Base-by-base conservation (phyloP, 2,888 invertebrate species). In the Mythimna impura region DNA sequence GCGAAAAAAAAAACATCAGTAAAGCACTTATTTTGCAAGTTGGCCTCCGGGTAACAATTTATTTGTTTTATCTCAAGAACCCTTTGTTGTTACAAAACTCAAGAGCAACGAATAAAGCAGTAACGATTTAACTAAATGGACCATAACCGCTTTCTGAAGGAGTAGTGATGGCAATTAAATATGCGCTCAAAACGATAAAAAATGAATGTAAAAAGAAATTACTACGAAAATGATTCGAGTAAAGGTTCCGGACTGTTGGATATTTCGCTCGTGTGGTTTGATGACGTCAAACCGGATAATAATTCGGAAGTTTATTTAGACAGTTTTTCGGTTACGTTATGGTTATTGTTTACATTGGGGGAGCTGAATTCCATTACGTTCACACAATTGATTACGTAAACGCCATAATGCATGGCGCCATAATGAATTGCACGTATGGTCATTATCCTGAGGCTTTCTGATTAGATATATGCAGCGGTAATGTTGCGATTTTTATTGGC, bases 11-110 rank as follows among this genome's bases (percentile, higher is more conserved):
- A 89, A 88, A 88, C 17, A 86, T 67, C 77, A 86, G 90, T 89
- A 86, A 86, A 90, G 89, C 85, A 88, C 87, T 90, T 75, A 88
- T 90, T 90, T 86, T 86, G 87, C 81, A 86, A 86, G 88, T 89
- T 88, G 87, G 88, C 89, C 84, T 73, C 84, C 71, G 86, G 87
- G 85, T 88, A 90, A 89, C 89, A 89, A 93, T 93, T 93, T 92
- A 91, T 93, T 93, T 93, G 90, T 91, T 92, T 93, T 93, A 93
- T 93, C 93, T 92, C 81, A 73, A 80, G 87, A 89, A 90, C 91
- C 91, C 90, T 92, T 94, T 94, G 91, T 93, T 93, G 89, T 90
- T 87, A 78, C 78, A 86, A 89, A 91, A 89, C 87, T 89, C 86
- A 86, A 91, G 88, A 88, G 84, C 86, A 81, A 88, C 86, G 85